Evolutionary conservation across 2,113 vertebrate genomes (phyloP).

Genomic region (Centropristis striata): DNA sequence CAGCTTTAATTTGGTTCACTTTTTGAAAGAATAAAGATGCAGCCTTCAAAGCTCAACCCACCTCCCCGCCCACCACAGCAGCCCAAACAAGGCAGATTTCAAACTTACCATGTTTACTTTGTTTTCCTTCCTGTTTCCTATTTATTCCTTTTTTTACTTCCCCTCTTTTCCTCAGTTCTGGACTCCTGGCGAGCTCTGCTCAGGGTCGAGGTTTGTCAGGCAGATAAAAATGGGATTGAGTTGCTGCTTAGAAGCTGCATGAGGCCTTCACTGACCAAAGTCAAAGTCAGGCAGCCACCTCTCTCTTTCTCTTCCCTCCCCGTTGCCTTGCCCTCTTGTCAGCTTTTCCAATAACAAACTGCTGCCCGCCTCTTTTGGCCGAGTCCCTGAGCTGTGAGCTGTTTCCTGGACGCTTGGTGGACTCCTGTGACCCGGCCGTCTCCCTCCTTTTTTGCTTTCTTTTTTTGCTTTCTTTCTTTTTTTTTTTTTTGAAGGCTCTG

Average conservation of each 20-base stretch:
- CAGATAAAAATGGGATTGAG: slow-evolving; percentile 70
- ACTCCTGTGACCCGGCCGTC: slow-evolving; percentile 54
- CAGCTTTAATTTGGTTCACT: neutral
- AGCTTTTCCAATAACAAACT: slow-evolving; percentile 92
- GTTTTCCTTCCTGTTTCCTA: slow-evolving; percentile 13
- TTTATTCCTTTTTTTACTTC: slow-evolving; percentile 25
- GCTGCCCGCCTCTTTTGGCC: slow-evolving; percentile 65
- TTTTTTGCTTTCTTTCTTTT: slow-evolving; percentile 6
- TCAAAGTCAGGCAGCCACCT: slow-evolving; percentile 82
- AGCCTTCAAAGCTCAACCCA: slow-evolving; percentile 35
- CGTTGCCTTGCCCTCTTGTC: slow-evolving; percentile 77
- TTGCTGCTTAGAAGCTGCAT: slow-evolving; percentile 73
- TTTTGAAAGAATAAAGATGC: slow-evolving; percentile 3
- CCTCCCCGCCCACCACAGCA: slow-evolving; percentile 47
- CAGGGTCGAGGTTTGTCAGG: slow-evolving; percentile 57
- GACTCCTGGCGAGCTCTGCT: slow-evolving; percentile 32
- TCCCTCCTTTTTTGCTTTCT: slow-evolving; percentile 1
- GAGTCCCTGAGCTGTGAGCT: slow-evolving; percentile 41
- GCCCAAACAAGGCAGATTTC: slow-evolving; percentile 28
- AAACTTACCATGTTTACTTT: slow-evolving; percentile 76
- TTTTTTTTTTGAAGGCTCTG: neutral
- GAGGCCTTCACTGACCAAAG: slow-evolving; percentile 85
- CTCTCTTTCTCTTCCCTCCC: slow-evolving; percentile 43
- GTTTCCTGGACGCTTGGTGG: slow-evolving; percentile 65
- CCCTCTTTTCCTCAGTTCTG: neutral